These are phyloP conservation scores for Leptura quadrifasciata DNA, from an alignment of 2,888 invertebrate species.

Conservation along the genomic window DNA sequence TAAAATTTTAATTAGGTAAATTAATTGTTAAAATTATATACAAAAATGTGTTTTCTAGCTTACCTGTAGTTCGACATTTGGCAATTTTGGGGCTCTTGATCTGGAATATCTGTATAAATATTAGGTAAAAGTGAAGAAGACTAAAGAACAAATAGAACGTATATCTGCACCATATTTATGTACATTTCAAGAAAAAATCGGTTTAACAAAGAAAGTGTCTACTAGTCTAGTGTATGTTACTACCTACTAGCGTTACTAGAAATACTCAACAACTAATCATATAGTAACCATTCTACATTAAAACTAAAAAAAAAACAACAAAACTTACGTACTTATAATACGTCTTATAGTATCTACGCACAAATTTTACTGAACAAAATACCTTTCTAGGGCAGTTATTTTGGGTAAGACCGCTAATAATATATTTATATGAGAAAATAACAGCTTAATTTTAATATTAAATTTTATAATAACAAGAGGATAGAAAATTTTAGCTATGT, in stretches of 20 bases:
- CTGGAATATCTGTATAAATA: constrained; percentile 53
- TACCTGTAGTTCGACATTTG: constrained; percentile 56
- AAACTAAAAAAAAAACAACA: no score
- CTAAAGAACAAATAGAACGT: neutral
- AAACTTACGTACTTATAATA: neutral
- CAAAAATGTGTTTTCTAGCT: constrained; percentile 8
- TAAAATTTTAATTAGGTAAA: constrained; percentile 35
- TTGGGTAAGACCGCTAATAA: neutral
- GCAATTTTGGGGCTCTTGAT: constrained; percentile 51
- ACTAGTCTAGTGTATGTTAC: no score
- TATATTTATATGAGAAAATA: constrained; percentile 34
- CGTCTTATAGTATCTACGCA: neutral
- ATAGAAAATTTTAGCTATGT: neutral
- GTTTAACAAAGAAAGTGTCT: no score
- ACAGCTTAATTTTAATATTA: constrained; percentile 22
- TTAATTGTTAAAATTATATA: neutral
- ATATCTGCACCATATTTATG: no score
- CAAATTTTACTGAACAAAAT: neutral
- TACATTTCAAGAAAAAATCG: no score
- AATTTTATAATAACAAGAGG: constrained; percentile 8
- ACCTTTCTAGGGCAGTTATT: neutral
- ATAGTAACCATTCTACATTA: no score
- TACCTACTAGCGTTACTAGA: no score
- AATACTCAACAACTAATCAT: no score
- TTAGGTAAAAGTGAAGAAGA: neutral